Evolutionary conservation across 2,888 invertebrate genomes (phyloP).

Genomic region (Tricholauxania praeusta): DNA sequence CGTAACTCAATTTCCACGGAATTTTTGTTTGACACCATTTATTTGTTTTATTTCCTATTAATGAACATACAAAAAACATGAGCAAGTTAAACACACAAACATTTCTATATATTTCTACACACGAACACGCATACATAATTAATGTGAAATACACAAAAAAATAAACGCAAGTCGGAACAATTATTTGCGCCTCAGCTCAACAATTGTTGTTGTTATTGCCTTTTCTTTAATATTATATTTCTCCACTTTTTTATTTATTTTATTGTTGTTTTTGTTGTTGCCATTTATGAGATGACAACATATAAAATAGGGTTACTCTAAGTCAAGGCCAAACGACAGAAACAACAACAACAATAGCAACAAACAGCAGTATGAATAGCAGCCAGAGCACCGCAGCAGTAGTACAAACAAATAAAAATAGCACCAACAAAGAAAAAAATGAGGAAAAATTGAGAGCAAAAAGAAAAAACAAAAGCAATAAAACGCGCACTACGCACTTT

Average conservation of each 20-base stretch:
- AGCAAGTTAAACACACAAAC: too few relatives aligned
- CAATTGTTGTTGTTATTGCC: conserved; percentile 27
- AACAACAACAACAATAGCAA: conserved; percentile 35
- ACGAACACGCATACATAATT: too few relatives aligned
- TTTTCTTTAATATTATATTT: conserved; percentile 12
- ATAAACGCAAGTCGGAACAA: conserved; percentile 6
- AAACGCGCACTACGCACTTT: conserved; percentile 6
- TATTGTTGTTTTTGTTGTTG: conserved; percentile 36
- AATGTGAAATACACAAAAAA: not conserved
- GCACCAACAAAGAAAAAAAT: not conserved
- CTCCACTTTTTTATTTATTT: conserved; percentile 16
- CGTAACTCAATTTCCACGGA: too few relatives aligned
- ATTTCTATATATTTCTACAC: too few relatives aligned
- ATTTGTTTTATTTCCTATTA: too few relatives aligned
- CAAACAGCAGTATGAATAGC: not conserved
- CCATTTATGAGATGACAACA: conserved; percentile 19
- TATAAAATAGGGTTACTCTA: conserved; percentile 52
- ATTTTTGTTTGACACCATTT: too few relatives aligned
- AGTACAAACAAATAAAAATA: not conserved
- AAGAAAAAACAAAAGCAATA: not conserved
- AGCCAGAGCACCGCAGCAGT: too few relatives aligned
- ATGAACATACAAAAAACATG: too few relatives aligned
- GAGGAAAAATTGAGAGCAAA: not conserved
- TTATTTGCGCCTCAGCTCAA: not conserved
- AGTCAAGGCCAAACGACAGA: conserved; percentile 55